Percentiles rank a stretch among this genome's conserved stretches.
Conservation (phyloP, 1,140 invertebrate species). For the Dendroctonus ponderosae region DNA sequence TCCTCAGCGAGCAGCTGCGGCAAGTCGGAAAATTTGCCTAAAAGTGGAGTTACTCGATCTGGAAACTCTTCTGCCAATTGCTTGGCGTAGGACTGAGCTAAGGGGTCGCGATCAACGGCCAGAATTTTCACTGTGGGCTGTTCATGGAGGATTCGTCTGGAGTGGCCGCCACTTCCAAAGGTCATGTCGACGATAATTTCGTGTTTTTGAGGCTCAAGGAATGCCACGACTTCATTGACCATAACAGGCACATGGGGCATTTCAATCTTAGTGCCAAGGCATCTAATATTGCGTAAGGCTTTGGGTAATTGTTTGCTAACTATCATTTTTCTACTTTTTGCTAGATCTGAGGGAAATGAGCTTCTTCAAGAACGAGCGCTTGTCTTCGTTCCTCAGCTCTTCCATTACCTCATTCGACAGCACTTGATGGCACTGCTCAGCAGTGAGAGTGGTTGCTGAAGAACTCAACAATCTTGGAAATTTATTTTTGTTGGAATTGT, state of each 20-base stretch:
- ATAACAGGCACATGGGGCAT: slow-evolving; percentile 69
- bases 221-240: slow-evolving; percentile 66
- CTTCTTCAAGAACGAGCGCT: slow-evolving; percentile 55
- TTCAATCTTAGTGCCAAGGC: slow-evolving; percentile 36
- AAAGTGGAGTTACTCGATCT: slow-evolving; percentile 69
- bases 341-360: slow-evolving; percentile 46
- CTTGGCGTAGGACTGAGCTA: slow-evolving; percentile 68
- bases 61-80: slow-evolving; percentile 65
- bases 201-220: slow-evolving; percentile 61
- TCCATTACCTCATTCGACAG: slow-evolving; percentile 70
- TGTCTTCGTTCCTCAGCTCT: slow-evolving; percentile 60
- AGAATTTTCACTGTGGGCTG: slow-evolving; percentile 62
- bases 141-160: slow-evolving; percentile 60
- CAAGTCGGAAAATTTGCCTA: slow-evolving; percentile 87
- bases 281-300: slow-evolving; percentile 10
- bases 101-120: slow-evolving; percentile 86
- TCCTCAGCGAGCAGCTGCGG: slow-evolving; percentile 63
- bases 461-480: slow-evolving; percentile 59
- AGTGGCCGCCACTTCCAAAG: slow-evolving; percentile 92
- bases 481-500: slow-evolving; percentile 67
- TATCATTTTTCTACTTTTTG: slow-evolving; percentile 1
- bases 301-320: not conserved
- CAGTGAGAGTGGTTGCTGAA: slow-evolving; percentile 67
- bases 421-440: slow-evolving; percentile 67
- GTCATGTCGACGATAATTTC: slow-evolving; percentile 81